Conservation (phyloP, 2,888 invertebrate species). For the Microctonus hyperodae region DNA sequence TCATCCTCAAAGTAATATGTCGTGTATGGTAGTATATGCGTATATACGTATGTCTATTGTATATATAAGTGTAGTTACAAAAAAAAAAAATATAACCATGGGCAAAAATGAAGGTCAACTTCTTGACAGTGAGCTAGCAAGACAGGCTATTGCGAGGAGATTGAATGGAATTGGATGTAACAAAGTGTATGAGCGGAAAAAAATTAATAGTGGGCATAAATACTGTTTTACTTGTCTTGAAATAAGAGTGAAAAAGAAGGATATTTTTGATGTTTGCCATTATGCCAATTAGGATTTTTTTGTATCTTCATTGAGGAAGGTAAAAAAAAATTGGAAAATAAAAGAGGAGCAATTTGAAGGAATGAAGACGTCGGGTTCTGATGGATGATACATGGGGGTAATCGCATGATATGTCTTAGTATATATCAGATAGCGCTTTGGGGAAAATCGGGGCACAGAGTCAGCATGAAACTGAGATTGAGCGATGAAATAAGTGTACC, state of each 20-base stretch:
- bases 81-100: slow-evolving; percentile 74
- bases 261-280: no score
- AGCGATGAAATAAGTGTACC: slow-evolving; percentile 15
- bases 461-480: slow-evolving; percentile 39
- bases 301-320: background rate
- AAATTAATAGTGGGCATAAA: background rate
- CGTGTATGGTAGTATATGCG: slow-evolving; percentile 19
- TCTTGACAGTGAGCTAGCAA: slow-evolving; percentile 76
- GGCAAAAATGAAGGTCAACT: slow-evolving; percentile 96
- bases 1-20: slow-evolving; percentile 6
- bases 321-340: background rate
- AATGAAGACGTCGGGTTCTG: background rate
- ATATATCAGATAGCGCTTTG: background rate
- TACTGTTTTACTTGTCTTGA: background rate
- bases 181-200: background rate
- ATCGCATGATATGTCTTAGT: background rate
- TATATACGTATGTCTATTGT: slow-evolving; percentile 30
- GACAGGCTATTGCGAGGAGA: slow-evolving; percentile 56
- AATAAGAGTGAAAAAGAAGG: background rate
- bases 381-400: background rate
- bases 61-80: slow-evolving; percentile 45
- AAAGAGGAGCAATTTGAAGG: background rate
- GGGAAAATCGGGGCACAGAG: background rate
- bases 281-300: background rate
- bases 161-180: slow-evolving; percentile 33